Evolutionary conservation across 1,140 invertebrate genomes (phyloP).

Genomic region (Holcopasites calliopsidis): DNA sequence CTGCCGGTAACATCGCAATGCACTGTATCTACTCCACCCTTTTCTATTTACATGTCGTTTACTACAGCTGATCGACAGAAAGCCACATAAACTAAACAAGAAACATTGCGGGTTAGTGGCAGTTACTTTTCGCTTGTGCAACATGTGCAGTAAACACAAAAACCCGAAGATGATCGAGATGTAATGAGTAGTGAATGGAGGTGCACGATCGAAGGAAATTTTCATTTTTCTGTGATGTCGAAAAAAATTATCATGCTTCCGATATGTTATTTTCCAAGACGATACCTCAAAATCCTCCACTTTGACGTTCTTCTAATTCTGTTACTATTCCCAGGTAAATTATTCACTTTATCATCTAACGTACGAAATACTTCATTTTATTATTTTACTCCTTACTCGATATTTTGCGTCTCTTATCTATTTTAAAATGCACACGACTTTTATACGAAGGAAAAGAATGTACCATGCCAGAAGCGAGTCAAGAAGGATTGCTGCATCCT

Average conservation of each 20-base stretch:
- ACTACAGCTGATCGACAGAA: slow-evolving; percentile 38
- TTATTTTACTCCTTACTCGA: too few relatives aligned
- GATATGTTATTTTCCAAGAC: slow-evolving; percentile 33
- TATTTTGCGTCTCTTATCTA: too few relatives aligned
- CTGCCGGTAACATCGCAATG: slow-evolving; percentile 22
- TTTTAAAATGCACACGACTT: neutral
- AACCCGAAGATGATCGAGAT: neutral
- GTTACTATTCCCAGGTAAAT: slow-evolving; percentile 48
- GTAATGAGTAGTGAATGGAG: slow-evolving; percentile 32
- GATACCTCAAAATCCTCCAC: slow-evolving; percentile 17
- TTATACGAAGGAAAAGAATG: slow-evolving; percentile 27
- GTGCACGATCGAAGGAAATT: neutral
- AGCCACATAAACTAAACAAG: slow-evolving; percentile 23
- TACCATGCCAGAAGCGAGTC: slow-evolving; percentile 77
- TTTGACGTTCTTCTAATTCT: slow-evolving; percentile 27
- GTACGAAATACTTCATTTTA: too few relatives aligned
- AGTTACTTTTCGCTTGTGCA: slow-evolving; percentile 14
- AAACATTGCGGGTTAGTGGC: slow-evolving; percentile 9
- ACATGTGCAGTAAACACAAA: slow-evolving; percentile 20
- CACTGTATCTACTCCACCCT: slow-evolving; percentile 9
- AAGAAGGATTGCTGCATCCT: slow-evolving; percentile 79
- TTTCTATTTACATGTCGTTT: slow-evolving; percentile 7
- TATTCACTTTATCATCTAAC: too few relatives aligned
- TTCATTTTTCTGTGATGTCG: slow-evolving; percentile 32
- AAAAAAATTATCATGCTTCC: slow-evolving; percentile 32